Conservation (phyloP, 1,140 invertebrate genomes). For the Procambarus clarkii region DNA sequence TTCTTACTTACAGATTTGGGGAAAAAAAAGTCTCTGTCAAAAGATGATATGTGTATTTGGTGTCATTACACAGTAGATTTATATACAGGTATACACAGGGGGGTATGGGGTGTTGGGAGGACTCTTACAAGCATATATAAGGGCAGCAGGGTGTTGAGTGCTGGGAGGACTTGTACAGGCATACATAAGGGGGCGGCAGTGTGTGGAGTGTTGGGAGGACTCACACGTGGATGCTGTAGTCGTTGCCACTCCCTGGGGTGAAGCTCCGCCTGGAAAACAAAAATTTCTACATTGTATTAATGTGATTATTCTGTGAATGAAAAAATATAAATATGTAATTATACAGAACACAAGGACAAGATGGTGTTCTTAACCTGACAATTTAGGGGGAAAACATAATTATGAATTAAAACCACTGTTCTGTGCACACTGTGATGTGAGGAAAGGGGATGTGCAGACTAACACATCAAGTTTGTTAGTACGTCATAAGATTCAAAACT, state of each 20-base stretch:
- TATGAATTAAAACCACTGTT: neutral
- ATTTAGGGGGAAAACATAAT: neutral
- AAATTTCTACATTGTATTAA: neutral
- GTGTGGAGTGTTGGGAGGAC: neutral
- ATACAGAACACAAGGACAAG: neutral
- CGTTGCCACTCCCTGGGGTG: slow-evolving; percentile 26
- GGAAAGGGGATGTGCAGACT: neutral
- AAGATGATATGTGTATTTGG: neutral
- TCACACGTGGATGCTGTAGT: slow-evolving; percentile 55
- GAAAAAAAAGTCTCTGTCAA: neutral
- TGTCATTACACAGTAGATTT: neutral
- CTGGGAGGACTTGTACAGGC: no score
- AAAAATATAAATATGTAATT: neutral
- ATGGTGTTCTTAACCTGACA: no score
- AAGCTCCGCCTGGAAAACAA: slow-evolving; percentile 20
- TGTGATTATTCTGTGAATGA: no score
- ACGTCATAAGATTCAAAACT: no score
- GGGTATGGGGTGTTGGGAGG: neutral
- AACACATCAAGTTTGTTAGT: neutral
- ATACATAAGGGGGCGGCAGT: no score
- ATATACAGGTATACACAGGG: neutral
- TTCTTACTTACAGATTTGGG: neutral
- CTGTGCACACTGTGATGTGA: neutral
- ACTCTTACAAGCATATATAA: no score
- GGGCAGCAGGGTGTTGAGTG: no score